A percentile compares a stretch with the other conserved stretches of the same genome.
Conservation (phyloP, 2,888 invertebrate genomes). For the Ferrisia virgata region DNA sequence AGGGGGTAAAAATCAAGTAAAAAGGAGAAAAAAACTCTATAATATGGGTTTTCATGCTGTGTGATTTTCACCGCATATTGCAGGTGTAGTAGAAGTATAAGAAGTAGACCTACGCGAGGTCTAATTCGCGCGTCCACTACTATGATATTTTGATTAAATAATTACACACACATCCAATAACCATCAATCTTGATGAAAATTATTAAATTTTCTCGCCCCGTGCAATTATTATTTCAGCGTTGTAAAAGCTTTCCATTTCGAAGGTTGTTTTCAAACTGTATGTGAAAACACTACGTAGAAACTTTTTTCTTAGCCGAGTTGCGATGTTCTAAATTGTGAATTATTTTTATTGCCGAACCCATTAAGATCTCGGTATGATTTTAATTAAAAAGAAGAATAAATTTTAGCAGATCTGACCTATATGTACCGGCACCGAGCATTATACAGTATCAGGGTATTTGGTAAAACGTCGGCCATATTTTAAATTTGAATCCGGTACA, state of each 20-base stretch:
- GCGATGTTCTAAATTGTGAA: not conserved
- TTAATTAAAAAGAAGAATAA: not conserved
- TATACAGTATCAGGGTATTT: too few species aligned
- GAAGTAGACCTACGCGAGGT: too few species aligned
- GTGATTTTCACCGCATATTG: not conserved
- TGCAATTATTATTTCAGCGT: not conserved
- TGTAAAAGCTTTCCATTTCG: not conserved
- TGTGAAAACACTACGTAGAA: not conserved
- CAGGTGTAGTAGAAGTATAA: not conserved
- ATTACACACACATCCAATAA: slow-evolving; percentile 3
- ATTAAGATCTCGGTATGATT: not conserved
- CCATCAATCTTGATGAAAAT: not conserved
- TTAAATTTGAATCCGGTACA: too few species aligned
- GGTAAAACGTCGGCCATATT: too few species aligned
- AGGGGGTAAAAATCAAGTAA: not conserved
- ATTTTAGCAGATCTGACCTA: not conserved
- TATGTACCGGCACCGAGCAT: not conserved
- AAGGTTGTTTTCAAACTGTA: not conserved
- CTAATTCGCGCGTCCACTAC: not conserved
- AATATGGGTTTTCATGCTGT: not conserved
- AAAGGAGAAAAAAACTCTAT: not conserved
- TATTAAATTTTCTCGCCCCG: not conserved
- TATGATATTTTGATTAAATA: not conserved
- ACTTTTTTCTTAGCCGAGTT: not conserved
- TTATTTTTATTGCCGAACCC: not conserved